Conservation (phyloP, 1,140 invertebrate genomes). For the Melipona quadrifasciata region DNA sequence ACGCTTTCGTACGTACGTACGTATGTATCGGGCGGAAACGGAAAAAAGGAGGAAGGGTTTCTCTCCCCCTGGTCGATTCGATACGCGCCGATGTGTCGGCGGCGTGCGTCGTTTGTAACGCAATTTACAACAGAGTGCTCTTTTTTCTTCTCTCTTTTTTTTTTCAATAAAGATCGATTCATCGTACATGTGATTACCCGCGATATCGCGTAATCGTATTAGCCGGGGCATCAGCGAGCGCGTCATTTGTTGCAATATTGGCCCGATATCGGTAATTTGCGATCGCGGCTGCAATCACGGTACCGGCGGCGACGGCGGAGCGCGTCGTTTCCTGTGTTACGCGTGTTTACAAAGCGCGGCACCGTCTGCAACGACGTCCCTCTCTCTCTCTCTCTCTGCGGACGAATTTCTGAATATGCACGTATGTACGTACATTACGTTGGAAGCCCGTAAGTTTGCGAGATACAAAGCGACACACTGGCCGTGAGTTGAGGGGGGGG, state of each 20-base stretch:
- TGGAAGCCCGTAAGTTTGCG: background rate
- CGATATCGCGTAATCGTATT: slow-evolving; percentile 40
- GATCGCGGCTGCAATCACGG: background rate
- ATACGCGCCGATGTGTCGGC: background rate
- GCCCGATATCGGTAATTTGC: slow-evolving; percentile 28
- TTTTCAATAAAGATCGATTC: slow-evolving; percentile 27
- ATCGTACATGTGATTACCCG: slow-evolving; percentile 24
- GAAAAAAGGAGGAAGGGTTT: background rate
- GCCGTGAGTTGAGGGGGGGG: too few species aligned
- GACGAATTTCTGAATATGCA: background rate
- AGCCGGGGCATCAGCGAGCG: background rate
- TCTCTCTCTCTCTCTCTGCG: too few species aligned
- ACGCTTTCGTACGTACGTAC: background rate
- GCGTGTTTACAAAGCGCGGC: slow-evolving; percentile 8
- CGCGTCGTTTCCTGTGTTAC: background rate
- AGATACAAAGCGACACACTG: background rate
- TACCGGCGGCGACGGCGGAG: too few species aligned
- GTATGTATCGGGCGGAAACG: background rate
- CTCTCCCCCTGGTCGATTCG: background rate
- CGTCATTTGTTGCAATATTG: slow-evolving; percentile 34
- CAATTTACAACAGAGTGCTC: background rate
- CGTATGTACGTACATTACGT: background rate
- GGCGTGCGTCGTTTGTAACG: background rate
- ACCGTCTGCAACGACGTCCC: background rate
- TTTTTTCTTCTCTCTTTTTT: background rate